A percentile compares a stretch with the other conserved stretches of the same genome.
phyloP scores from a whole-genome alignment of 92 coral and sea anemone genomes.

The Zoanthus sociatus region DNA sequence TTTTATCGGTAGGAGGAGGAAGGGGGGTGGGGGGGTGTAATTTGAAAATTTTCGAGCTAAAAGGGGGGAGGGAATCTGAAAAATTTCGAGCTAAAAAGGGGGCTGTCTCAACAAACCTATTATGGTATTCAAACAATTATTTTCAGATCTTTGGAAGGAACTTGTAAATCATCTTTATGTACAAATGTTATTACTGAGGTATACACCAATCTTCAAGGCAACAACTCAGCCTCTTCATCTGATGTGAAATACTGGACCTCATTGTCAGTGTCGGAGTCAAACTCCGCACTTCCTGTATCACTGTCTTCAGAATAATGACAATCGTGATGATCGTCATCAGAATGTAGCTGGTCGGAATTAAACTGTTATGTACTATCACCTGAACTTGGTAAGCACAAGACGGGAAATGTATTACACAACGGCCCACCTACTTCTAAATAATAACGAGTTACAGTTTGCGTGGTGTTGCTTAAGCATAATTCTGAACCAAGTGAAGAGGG shows the following conservation, averaged over 20 bases:
- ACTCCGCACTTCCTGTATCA: not conserved
- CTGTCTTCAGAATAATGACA: not conserved
- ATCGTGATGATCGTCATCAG: not conserved
- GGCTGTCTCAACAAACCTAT: too few species aligned
- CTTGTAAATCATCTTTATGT: too few species aligned
- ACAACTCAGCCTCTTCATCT: constrained; percentile 9
- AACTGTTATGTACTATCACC: not conserved
- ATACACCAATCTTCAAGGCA: too few species aligned
- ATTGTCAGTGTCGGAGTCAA: not conserved
- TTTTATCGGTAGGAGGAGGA: too few species aligned
- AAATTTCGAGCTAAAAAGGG: too few species aligned
- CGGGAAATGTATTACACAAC: not conserved
- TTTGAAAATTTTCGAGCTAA: too few species aligned
- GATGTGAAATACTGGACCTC: constrained; percentile 18
- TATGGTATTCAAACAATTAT: too few species aligned
- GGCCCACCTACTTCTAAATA: not conserved
- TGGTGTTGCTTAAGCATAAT: not conserved
- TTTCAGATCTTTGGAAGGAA: too few species aligned
- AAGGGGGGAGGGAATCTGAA: too few species aligned
- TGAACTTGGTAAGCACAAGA: not conserved
- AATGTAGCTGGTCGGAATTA: not conserved
- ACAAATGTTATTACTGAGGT: too few species aligned
- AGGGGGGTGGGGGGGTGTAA: too few species aligned
- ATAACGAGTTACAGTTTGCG: not conserved
- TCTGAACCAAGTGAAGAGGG: not conserved